Evolutionary conservation across 2,113 vertebrate species (phyloP), one percentile per base, ranked within the genome.

Genomic region (Pachycephala philippinensis): DNA sequence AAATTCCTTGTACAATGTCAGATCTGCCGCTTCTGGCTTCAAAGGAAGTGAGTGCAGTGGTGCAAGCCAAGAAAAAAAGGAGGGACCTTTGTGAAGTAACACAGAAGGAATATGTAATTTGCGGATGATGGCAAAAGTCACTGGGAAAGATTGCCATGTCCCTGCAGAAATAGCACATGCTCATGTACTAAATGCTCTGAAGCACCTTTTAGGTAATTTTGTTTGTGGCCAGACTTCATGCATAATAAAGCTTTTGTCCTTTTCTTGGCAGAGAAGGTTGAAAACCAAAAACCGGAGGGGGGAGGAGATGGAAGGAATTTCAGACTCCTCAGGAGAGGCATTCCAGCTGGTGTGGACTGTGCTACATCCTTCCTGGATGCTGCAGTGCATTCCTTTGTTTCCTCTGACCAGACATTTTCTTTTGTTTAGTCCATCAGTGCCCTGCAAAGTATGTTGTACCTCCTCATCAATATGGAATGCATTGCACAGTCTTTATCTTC

Each of bases 241-340:
- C 88, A 95, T 84, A 97, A 96, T 93, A 92, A 86, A 94, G 42
- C 61, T 96, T 97, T 95, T 96, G 92, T 96, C 64, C 68, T 96
- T 90, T 94, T 68, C 60, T 92, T 96, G 88, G 90, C 92, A 87
- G 44, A 87, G 60, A 69, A 89, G 9, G 6, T 47, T 90, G 44
- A 94, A 94, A 96, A 80, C 28, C 21, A 75, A 40, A 81, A 88
- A 69, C 74, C 78, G 31, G 52, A 78, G 39, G 6, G 23, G 56
- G 19, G 33, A 92, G 88, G 95, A 95, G 60, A 56, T 89, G 96
- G 96, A 96, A 97, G 77, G 92, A 95, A 95, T 97, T 93, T 92
- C 85, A 85, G 69, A 37, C 88, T 96, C 71, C 85, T 89, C 56
- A 53, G 79, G 60, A 95, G 90, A 93, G 70, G 83, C 83, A 79